Evolutionary conservation across 2,888 invertebrate species (phyloP).

Genomic region (Poecilobothrus nobilitatus): DNA sequence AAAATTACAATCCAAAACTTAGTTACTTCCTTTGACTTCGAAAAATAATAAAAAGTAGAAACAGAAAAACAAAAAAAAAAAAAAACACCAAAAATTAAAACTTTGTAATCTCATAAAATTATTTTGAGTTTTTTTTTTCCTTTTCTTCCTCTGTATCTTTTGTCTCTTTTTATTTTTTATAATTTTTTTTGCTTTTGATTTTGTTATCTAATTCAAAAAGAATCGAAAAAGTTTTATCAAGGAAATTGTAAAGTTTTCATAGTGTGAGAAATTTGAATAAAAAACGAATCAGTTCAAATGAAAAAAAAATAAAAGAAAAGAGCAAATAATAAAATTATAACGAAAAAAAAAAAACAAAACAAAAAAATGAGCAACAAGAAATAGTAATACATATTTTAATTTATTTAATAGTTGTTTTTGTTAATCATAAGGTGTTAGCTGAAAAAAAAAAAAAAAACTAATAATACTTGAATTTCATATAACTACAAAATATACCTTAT

Average conservation of each 20-base stretch:
- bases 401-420: too few relatives aligned
- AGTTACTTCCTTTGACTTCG: too few relatives aligned
- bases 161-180: neutral
- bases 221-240: constrained; percentile 8
- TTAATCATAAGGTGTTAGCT: too few relatives aligned
- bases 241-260: constrained; percentile 4
- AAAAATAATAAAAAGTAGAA: neutral
- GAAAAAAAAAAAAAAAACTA: too few relatives aligned
- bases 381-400: too few relatives aligned
- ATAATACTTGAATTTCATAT: too few relatives aligned
- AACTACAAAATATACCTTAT: too few relatives aligned
- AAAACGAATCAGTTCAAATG: neutral
- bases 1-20: too few relatives aligned
- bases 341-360: too few relatives aligned
- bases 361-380: neutral
- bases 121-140: too few relatives aligned
- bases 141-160: neutral
- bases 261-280: neutral
- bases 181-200: neutral
- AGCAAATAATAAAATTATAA: too few relatives aligned
- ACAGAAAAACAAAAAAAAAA: neutral
- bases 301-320: too few relatives aligned
- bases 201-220: constrained; percentile 5
- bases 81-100: neutral
- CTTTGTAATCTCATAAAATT: constrained; percentile 9